Evolutionary conservation across 37 sponge, comb jelly and placozoan genomes (phyloP), one percentile per base, ranked within the genome.

Genomic region (Trichoplax adhaerens): DNA sequence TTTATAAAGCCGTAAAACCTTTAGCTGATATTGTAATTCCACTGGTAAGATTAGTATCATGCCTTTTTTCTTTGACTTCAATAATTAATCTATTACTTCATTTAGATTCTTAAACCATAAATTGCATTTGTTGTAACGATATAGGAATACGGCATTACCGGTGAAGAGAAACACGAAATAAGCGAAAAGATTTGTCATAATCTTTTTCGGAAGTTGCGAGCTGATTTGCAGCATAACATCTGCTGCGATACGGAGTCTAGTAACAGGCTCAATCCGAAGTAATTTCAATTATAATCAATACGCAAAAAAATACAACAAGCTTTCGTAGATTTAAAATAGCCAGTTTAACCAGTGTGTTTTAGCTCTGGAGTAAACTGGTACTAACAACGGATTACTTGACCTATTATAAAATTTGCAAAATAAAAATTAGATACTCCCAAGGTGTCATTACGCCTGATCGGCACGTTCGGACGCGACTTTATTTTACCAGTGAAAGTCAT

Each of bases 401-500:
- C 29, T 29, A 29, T 29, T 29, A 29, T 29, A 29, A 29, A 29
- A 29, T 29, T 29, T 29, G 29, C 29, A 29, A 29, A 29, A 29
- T 29, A 29, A 29, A 29, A 29, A 29, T 7, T 73, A 86, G 87
- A 29, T 76, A 79, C 73, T 85, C 82, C 58, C 62, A 70, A 55
- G 87, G 79, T 56, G 87, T 94, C 49, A 58, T 76, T 67, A 76
- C 85, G 49, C 90, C 95, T 1, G 75, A 76, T 4, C 58, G 95
- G 51, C 82, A 88, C 64, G 90, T 94, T 1, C 78, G 90, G n/a
- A 89, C 95, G 51, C 65, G 95, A 0, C 87, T 94, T 53, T 94
- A 94, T 76, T 94, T 94, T 75, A 89, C 95, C 63, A 90, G 90
- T 50, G 87, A 94, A 72, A 89, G 90, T 47, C 95, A 90, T 69